Conservation (phyloP, 1,140 invertebrate species). For the Helicorthomorpha holstii region DNA sequence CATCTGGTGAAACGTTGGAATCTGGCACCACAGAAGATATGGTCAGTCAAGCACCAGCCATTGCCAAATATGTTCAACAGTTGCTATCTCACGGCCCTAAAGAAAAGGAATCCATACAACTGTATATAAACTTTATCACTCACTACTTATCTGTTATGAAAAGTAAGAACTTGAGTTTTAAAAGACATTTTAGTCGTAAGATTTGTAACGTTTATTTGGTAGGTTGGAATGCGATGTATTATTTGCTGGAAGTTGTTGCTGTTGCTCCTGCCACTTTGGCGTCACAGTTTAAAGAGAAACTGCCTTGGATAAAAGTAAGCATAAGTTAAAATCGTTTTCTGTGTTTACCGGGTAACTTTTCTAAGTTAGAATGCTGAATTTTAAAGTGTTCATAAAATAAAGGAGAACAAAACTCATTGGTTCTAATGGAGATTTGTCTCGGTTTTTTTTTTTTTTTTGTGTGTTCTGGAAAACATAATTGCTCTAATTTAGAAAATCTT, state of each 20-base stretch:
- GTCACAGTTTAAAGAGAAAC: constrained; percentile 32
- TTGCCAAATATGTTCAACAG: constrained; percentile 15
- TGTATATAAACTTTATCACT: constrained; percentile 45
- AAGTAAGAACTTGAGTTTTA: neutral
- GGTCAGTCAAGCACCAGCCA: constrained; percentile 15
- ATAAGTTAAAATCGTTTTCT: neutral
- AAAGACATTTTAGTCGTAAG: constrained; percentile 13
- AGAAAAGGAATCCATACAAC: constrained; percentile 30
- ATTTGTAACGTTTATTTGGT: constrained; percentile 4
- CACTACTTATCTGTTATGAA: constrained; percentile 36
- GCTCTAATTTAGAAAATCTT: too few relatives aligned
- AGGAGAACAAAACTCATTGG: too few relatives aligned
- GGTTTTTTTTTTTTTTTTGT: too few relatives aligned
- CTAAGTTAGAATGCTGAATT: too few relatives aligned
- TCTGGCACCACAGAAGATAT: constrained; percentile 15
- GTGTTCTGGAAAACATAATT: too few relatives aligned
- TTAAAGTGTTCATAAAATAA: too few relatives aligned
- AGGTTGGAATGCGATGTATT: constrained; percentile 37
- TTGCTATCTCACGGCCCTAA: constrained; percentile 34
- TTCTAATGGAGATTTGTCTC: too few relatives aligned
- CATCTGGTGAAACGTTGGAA: constrained; percentile 19
- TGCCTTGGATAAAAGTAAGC: constrained; percentile 36
- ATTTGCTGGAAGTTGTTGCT: constrained; percentile 53
- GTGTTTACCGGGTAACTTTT: neutral
- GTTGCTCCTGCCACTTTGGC: constrained; percentile 42